Evolutionary conservation across 2,113 vertebrate genomes (phyloP).

Genomic region (Cebidichthys violaceus): DNA sequence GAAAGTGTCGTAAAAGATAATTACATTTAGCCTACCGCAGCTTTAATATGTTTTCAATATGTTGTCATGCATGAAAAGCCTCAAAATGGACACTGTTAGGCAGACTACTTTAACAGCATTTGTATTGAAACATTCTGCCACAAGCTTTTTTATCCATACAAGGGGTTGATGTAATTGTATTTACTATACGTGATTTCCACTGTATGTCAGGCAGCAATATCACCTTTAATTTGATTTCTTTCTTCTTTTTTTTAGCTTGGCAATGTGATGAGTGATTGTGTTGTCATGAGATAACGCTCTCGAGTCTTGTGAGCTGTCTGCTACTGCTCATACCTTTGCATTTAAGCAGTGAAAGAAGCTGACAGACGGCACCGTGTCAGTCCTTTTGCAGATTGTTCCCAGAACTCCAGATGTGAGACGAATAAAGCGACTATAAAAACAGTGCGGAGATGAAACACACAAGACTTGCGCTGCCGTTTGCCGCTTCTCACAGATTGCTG

Average conservation of each 20-base stretch:
- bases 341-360: background rate
- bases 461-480: slow-evolving; percentile 7
- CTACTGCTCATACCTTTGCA: background rate
- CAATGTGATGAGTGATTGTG: background rate
- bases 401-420: slow-evolving; percentile 26
- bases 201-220: background rate
- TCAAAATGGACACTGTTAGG: background rate
- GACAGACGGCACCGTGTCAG: background rate
- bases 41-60: too few species aligned
- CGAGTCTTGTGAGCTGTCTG: background rate
- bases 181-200: too few species aligned
- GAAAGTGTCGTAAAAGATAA: too few species aligned
- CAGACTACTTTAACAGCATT: background rate
- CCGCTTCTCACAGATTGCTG: background rate
- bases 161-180: background rate
- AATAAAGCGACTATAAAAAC: slow-evolving; percentile 29
- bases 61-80: background rate
- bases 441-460: slow-evolving; percentile 7
- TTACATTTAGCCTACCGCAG: too few species aligned
- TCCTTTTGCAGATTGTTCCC: background rate
- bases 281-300: background rate
- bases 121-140: too few species aligned
- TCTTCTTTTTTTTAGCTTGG: background rate
- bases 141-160: background rate
- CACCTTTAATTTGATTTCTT: too few species aligned